Conservation (phyloP, 1,140 invertebrate species). For the Drosophila kohkoa region DNA sequence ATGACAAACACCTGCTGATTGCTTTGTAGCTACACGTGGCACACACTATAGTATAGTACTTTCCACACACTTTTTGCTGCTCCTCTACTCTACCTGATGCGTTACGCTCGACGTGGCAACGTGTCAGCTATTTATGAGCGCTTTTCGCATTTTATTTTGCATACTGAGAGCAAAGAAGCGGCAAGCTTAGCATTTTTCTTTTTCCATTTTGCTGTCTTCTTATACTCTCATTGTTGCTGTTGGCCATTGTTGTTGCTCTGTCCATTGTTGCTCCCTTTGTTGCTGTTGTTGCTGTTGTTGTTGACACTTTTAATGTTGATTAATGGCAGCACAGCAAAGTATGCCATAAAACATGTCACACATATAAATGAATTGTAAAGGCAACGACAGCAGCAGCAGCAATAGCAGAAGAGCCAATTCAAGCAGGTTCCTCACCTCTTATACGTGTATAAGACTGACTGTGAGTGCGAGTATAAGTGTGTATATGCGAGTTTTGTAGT, state of each 20-base stretch:
- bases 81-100: neutral
- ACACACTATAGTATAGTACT: neutral
- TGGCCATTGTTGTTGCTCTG: neutral
- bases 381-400: constrained; percentile 25
- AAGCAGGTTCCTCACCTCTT: constrained; percentile 6
- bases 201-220: constrained; percentile 3
- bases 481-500: neutral
- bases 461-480: neutral
- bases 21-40: constrained; percentile 40
- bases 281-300: constrained; percentile 44
- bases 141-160: constrained; percentile 67
- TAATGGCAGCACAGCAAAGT: constrained; percentile 60
- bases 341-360: constrained; percentile 69
- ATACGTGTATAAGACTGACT: neutral
- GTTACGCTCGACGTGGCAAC: constrained; percentile 10
- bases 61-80: neutral
- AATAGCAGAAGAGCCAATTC: constrained; percentile 33
- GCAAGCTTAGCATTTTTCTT: constrained; percentile 18
- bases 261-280: constrained; percentile 12
- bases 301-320: constrained; percentile 76
- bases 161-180: constrained; percentile 27
- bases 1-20: constrained; percentile 76
- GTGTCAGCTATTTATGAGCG: constrained; percentile 67
- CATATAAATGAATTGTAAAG: constrained; percentile 76
- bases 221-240: constrained; percentile 7